Base-by-base conservation (phyloP, 2,113 vertebrate genomes). In the Pontoporia blainvillei region DNA sequence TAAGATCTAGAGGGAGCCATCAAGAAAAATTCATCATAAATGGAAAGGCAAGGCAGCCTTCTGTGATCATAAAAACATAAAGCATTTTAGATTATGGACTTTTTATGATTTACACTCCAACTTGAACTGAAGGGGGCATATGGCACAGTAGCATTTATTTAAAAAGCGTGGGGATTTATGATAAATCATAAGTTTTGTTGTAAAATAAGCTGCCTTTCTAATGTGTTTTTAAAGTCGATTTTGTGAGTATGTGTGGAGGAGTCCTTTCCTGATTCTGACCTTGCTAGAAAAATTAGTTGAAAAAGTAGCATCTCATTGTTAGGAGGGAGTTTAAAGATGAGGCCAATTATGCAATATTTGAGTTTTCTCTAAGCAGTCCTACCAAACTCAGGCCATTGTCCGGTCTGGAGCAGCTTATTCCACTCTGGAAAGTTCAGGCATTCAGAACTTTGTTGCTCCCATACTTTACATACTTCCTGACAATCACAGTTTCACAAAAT, bases 1-100 rank as follows among this genome's bases (percentile, higher is more conserved):
- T 87, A 95, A 97, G 97, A 98, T 98, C 98, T 98, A 96, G 83
- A 96, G 97, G 98, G 98, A 98, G 62, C 95, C 95, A 91, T 98
- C 97, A 96, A 86, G 97, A 96, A 96, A 98, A 97, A 97, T 97
- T 97, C 98, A 98, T 98, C 97, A 96, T 96, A 86, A 98, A 82
- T 84, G 91, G 95, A 86, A 86, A 96, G 86, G 97, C 94, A 89
- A 95, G 59, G 90, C 95, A 94, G 97, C 96, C 73, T 5, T 84
- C 75, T 78, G 97, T 84, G 96, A 95, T 97, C 78, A 36, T 98
- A 97, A 98, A 98, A 98, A 94, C 72, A 97, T 57, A 97, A 97
- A 98, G 86, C 36, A 6, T 89, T 98, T 98, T 96, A 95, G 96
- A 94, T 93, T 95, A 88, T 94, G 96, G 94, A 41, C 41, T 96